Evolutionary conservation across 1,140 invertebrate species (phyloP).

Genomic region (Camponotus vicinus): DNA sequence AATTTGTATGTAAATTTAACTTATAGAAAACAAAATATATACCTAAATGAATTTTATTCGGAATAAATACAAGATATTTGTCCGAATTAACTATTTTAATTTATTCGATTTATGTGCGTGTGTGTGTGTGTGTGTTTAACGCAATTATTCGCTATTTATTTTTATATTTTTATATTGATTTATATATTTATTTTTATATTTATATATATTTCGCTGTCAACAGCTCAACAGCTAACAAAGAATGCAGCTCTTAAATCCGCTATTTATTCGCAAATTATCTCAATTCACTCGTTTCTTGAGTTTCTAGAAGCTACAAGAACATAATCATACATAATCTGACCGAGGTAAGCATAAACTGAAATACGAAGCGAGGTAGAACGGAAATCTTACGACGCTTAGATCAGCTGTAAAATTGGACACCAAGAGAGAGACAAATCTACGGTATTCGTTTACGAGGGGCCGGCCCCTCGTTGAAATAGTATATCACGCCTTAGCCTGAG

Average conservation of each 20-base stretch:
- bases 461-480: background rate
- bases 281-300: background rate
- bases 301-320: background rate
- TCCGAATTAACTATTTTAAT: constrained; percentile 26
- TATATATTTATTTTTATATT: constrained; percentile 32
- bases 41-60: too few species aligned
- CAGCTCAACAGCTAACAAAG: background rate
- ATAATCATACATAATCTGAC: background rate
- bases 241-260: background rate
- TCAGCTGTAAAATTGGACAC: constrained; percentile 71
- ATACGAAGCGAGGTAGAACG: background rate
- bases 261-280: background rate
- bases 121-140: background rate
- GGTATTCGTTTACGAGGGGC: constrained; percentile 46
- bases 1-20: too few species aligned
- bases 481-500: constrained; percentile 48
- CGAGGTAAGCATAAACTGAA: constrained; percentile 15
- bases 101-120: background rate
- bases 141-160: constrained; percentile 14
- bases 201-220: background rate
- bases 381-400: constrained; percentile 51
- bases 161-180: background rate
- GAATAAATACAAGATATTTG: background rate
- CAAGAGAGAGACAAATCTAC: constrained; percentile 63
- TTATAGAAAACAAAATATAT: too few species aligned